Evolutionary conservation across 2,888 invertebrate genomes (phyloP).

Genomic region (Balanococcus diminutus): DNA sequence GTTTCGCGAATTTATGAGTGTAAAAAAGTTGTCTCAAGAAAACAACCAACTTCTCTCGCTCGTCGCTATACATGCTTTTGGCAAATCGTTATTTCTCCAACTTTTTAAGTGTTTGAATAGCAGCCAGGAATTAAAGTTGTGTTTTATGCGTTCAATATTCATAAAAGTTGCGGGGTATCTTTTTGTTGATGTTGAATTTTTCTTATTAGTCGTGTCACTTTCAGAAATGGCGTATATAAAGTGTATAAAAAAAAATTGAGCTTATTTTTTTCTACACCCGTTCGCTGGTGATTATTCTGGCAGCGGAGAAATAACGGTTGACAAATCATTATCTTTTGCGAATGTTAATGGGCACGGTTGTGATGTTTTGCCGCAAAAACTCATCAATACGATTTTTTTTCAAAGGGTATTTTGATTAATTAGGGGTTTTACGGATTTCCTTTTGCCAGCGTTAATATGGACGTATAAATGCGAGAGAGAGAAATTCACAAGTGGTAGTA

Average conservation of each 20-base stretch:
- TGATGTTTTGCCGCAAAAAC: neutral
- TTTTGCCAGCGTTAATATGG: too few species aligned
- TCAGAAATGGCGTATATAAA: neutral
- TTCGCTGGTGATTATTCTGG: neutral
- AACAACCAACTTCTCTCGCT: conserved; percentile 17
- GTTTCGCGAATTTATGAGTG: conserved; percentile 10
- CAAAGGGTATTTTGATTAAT: neutral
- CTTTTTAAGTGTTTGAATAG: conserved; percentile 36
- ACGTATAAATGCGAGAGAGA: too few species aligned
- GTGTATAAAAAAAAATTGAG: neutral
- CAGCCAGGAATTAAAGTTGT: conserved; percentile 33
- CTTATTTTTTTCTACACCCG: neutral
- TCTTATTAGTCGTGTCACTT: conserved; percentile 20
- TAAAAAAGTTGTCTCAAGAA: conserved; percentile 29
- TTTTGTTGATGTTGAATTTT: neutral
- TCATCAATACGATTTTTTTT: neutral
- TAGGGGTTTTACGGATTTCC: neutral
- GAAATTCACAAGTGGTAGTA: too few species aligned
- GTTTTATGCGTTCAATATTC: conserved; percentile 26
- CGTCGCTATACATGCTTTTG: neutral
- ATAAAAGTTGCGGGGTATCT: conserved; percentile 38
- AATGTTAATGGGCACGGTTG: neutral
- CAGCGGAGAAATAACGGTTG: neutral
- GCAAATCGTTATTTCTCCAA: conserved; percentile 34
- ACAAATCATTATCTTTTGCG: neutral